phyloP scores from a whole-genome alignment of 2,797 vertebrate genomes.

The Kryptolebias ocellatus region DNA sequence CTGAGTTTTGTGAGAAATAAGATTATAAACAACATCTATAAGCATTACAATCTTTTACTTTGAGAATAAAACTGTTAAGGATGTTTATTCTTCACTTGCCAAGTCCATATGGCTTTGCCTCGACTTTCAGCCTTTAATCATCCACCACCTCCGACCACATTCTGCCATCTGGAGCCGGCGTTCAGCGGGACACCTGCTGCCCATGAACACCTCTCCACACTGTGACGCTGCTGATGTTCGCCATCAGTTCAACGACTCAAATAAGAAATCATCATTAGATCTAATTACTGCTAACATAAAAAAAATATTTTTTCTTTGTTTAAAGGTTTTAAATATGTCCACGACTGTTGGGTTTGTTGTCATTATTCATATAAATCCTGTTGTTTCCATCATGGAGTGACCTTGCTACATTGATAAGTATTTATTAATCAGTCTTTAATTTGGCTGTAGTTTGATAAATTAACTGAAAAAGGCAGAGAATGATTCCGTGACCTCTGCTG shows the following conservation, averaged over 20 bases:
- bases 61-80: background rate
- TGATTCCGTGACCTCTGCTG: conserved; percentile 41
- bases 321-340: background rate
- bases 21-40: too few species aligned
- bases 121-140: conserved; percentile 24
- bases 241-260: conserved; percentile 21
- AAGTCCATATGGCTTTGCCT: conserved; percentile 10
- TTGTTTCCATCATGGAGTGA: conserved; percentile 6
- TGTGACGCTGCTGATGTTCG: background rate
- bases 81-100: background rate
- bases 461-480: conserved; percentile 37
- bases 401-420: conserved; percentile 35
- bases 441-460: conserved; percentile 40
- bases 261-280: background rate
- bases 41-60: background rate
- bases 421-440: conserved; percentile 46
- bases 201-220: conserved; percentile 19
- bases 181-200: conserved; percentile 44
- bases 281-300: conserved; percentile 5
- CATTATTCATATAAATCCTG: background rate
- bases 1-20: too few species aligned
- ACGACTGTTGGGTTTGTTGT: background rate
- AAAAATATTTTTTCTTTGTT: background rate
- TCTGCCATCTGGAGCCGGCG: conserved; percentile 47
- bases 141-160: conserved; percentile 22